A percentile compares a stretch with the other conserved stretches of the same genome.
phyloP scores from a whole-genome alignment of 2,113 vertebrate species.

The Irena cyanogastra region DNA sequence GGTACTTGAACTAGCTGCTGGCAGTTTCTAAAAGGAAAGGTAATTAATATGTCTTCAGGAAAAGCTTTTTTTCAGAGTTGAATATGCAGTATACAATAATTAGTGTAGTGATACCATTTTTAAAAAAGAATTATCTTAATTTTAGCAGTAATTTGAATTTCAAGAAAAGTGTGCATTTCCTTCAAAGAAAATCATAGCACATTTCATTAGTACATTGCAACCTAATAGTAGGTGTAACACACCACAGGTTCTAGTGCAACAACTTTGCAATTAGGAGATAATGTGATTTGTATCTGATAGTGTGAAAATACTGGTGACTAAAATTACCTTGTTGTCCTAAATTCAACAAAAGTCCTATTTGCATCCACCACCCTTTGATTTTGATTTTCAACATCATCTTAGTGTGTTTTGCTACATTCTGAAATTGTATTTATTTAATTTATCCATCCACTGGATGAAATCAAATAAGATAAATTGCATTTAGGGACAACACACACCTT shows the following conservation, averaged over 20 bases:
- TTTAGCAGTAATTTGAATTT: neutral
- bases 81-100: neutral
- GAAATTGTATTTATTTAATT: neutral
- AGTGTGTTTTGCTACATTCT: neutral
- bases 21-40: conserved; percentile 49
- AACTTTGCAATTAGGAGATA: neutral
- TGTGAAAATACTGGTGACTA: neutral
- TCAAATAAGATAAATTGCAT: neutral
- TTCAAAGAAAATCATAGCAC: neutral
- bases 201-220: neutral
- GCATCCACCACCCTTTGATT: neutral
- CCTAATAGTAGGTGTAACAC: neutral
- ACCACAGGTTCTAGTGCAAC: neutral
- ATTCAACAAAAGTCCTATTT: neutral
- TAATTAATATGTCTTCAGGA: conserved; percentile 58
- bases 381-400: neutral
- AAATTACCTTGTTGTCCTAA: neutral
- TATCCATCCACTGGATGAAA: neutral
- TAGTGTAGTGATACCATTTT: neutral
- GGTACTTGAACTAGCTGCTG: conserved; percentile 31
- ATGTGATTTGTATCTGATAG: neutral
- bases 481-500: neutral
- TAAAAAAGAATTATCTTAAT: neutral
- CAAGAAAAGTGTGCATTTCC: neutral
- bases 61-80: neutral